phyloP scores from a whole-genome alignment of 2,113 vertebrate genomes.

The Rhipidura dahli region DNA sequence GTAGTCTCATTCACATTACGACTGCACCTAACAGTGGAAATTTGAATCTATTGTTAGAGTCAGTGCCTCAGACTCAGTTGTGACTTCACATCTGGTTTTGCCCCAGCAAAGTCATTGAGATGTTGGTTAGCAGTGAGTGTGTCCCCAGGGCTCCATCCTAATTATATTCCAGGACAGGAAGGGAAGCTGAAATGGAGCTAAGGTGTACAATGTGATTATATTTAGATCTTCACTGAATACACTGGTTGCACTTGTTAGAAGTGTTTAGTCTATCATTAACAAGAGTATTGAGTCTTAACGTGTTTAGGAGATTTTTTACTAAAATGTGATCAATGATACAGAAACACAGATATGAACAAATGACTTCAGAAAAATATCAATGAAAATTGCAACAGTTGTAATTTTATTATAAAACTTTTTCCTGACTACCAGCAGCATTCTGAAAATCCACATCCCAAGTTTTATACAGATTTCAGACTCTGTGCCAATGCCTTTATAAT shows the following conservation, averaged over 20 bases:
- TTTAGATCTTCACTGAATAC: not conserved
- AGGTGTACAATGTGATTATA: not conserved
- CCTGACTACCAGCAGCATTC: not conserved
- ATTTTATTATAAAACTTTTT: not conserved
- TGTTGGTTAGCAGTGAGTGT: not conserved
- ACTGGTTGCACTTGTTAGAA: not conserved
- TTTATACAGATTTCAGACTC: not conserved
- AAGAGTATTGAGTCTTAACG: not conserved
- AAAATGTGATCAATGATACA: not conserved
- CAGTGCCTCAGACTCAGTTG: not conserved
- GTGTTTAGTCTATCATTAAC: not conserved
- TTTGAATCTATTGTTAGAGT: not conserved
- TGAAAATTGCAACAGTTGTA: not conserved
- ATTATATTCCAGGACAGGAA: not conserved
- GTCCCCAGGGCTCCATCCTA: not conserved
- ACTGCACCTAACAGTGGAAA: not conserved
- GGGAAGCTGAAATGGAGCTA: not conserved
- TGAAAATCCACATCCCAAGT: not conserved
- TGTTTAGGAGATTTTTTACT: not conserved
- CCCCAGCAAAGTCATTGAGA: not conserved
- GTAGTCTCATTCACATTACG: not conserved
- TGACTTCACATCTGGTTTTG: not conserved
- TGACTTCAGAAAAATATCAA: not conserved
- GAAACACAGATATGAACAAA: not conserved
- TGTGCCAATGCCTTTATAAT: not conserved